Conservation (phyloP, 2,888 invertebrate species). For the Lacanobia wlatinum region DNA sequence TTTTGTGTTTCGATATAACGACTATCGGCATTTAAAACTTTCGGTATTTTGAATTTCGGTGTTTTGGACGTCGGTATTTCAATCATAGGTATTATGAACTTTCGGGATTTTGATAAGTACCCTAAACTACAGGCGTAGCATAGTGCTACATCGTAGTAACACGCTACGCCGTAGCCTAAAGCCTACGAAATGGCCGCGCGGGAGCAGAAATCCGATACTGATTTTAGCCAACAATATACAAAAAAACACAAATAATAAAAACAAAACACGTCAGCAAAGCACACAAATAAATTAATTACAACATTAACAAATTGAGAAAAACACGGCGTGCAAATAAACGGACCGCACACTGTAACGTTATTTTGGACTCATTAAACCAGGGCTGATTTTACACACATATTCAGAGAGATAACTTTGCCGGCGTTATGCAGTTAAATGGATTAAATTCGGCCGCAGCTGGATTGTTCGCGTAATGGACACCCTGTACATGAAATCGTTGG, state of each 20-base stretch:
- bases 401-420: conserved; percentile 80
- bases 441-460: conserved; percentile 85
- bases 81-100: no score
- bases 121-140: conserved; percentile 8
- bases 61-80: no score
- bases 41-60: no score
- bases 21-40: no score
- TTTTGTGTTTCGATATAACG: no score
- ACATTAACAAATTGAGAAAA: conserved; percentile 70
- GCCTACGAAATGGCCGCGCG: background rate
- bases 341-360: conserved; percentile 73
- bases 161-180: background rate
- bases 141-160: background rate
- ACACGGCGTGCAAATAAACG: conserved; percentile 70
- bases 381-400: conserved; percentile 83
- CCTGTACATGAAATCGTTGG: conserved; percentile 73
- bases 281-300: conserved; percentile 69
- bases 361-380: conserved; percentile 83
- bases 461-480: conserved; percentile 84
- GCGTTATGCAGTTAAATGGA: conserved; percentile 85
- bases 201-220: background rate
- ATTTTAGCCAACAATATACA: background rate
- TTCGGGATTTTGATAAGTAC: no score
- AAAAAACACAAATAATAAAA: conserved; percentile 9
- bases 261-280: conserved; percentile 31